Evolutionary conservation across 1,140 invertebrate genomes (phyloP), one percentile per base, ranked within the genome.

Genomic region (Drosophila paulistorum): DNA sequence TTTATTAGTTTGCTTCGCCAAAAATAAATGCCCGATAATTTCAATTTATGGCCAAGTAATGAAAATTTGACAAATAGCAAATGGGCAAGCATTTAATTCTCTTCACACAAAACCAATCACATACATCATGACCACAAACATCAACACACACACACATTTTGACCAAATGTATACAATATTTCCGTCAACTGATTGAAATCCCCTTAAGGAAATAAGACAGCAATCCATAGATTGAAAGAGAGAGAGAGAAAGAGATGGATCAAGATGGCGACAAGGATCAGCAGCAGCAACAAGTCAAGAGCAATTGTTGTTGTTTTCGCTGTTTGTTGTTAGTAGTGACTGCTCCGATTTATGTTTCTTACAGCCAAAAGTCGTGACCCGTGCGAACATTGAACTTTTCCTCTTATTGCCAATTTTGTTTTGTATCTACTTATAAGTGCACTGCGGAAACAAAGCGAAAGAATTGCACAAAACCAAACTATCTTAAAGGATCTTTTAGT

Each of bases 1-100:
- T 87, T 87, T 86, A 86, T 86, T 74, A 71, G 82, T 78, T 74
- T 86, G 70, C 55, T 9, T 78, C 77, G 69, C 77, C 81, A 85
- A 78, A 37, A 37, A 81, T 74, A 71, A 85, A 81, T 85, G 77
- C 78, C 62, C 26, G 57, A 57, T 80, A 72, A 86, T 71, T 81
- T 75, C 67, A 76, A 86, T 87, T 86, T 86, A 86, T 86, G 83
- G 72, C 79, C 72, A 66, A 68, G 68, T 86, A 87, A 83, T 86
- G 83, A 83, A 86, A 87, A 87, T 86, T 87, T 86, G 83, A 86
- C 83, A 86, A 86, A 86, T 86, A 74, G 83, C 83, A 86, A 86
- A 86, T 87, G 76, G 79, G 61, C 68, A 75, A 66, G 71, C 79
- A 70, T 67, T 65, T 59, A 42, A 68, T 78, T 54, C 65, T 78